Conservation (phyloP, 2,888 invertebrate genomes). For the Glyphotaelius pellucidus region DNA sequence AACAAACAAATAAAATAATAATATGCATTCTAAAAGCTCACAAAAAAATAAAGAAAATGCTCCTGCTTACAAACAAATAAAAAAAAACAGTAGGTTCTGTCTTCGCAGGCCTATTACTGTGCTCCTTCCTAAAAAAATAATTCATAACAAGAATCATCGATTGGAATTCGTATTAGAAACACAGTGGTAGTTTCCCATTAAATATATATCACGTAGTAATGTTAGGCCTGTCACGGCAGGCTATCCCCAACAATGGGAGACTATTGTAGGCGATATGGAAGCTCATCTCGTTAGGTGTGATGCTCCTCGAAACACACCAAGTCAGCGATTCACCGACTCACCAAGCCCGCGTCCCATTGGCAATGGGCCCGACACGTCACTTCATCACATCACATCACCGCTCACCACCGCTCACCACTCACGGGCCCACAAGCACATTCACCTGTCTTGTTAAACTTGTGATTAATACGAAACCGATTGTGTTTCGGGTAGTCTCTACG, state of each 20-base stretch:
- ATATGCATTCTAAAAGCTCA: no score
- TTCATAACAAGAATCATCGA: not conserved
- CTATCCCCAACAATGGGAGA: not conserved
- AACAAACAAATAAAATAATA: no score
- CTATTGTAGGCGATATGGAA: constrained; percentile 21
- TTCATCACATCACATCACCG: not conserved
- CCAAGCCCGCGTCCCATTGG: not conserved
- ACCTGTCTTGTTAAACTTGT: constrained; percentile 66
- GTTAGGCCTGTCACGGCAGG: constrained; percentile 9
- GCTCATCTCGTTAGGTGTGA: constrained; percentile 32
- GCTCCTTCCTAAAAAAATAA: not conserved
- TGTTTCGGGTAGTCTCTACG: constrained; percentile 54
- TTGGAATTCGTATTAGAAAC: not conserved
- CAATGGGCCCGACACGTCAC: not conserved
- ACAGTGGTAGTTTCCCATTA: constrained; percentile 15
- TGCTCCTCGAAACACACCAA: constrained; percentile 4
- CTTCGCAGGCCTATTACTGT: not conserved
- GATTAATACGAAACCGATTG: constrained; percentile 66
- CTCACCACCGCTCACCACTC: not conserved
- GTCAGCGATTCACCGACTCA: not conserved
- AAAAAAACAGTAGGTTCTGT: not conserved
- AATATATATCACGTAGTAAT: not conserved
- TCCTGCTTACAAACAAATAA: no score
- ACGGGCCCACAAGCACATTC: constrained; percentile 60
- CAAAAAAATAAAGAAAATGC: no score